Evolutionary conservation across 2,113 vertebrate genomes (phyloP), one percentile per base, ranked within the genome.

Genomic region (Malaclemys terrapin): DNA sequence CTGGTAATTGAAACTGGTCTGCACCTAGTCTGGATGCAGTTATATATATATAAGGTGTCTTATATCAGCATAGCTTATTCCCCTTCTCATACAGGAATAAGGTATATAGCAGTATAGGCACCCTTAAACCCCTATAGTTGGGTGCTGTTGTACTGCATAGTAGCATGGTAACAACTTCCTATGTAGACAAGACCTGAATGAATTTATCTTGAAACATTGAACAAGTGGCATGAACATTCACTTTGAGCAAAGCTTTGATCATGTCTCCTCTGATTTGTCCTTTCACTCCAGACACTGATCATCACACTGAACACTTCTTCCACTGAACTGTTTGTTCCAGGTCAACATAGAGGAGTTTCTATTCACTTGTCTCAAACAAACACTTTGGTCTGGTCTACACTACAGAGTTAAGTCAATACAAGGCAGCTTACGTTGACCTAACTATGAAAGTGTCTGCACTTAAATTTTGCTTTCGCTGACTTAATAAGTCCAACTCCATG

Each of bases 211-310:
- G 97, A 95, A 97, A 93, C 91, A 35, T 93, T 92, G 94, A 96
- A 96, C 84, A 94, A 95, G 89, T 95, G 96, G 94, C 95, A 89
- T 96, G 96, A 88, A 96, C 82, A 83, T 88, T 96, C 94, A 90
- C 93, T 97, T 96, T 97, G 96, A 97, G 96, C 91, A 96, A 95
- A 97, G 91, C 87, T 97, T 95, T 96, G 97, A 97, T 97, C 96
- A 89, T 31, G 57, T 62, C 29, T 96, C 79, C 94, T 92, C 91
- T 97, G 93, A 82, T 93, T 80, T 92, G 94, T 96, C 96, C 96
- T 96, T 94, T 84, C 24, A 87, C 96, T 97, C 95, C 94, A 94
- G 78, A 93, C 94, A 53, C 78, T 95, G 95, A 97, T 97, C 97
- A 96, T 82, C 94, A 89, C 91, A 72, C 85, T 76, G 72, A 96